These are phyloP conservation scores for Ascidia mentula DNA, from an alignment of 23 tunicate species.

Conservation along the genomic window DNA sequence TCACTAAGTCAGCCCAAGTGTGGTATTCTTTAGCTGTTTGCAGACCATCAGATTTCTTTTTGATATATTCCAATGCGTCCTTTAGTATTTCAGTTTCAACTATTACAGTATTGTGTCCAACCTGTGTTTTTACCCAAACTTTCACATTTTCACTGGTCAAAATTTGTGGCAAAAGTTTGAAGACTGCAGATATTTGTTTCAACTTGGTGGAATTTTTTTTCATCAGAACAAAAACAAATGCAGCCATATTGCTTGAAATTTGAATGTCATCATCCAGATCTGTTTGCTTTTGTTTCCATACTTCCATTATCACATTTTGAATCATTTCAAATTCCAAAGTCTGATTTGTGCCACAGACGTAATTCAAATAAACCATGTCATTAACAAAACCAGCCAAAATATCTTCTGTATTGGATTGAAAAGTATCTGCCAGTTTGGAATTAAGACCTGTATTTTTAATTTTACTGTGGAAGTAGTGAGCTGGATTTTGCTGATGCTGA, in stretches of 20 bases:
- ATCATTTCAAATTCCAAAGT: slow-evolving; percentile 6
- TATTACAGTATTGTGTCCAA: not conserved
- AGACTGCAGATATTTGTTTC: not conserved
- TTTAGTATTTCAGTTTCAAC: slow-evolving; percentile 6
- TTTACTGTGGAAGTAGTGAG: not conserved
- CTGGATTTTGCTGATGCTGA: not conserved
- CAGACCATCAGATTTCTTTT: slow-evolving; percentile 16
- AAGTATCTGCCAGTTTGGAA: not conserved
- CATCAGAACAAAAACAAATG: not conserved
- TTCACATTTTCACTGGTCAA: slow-evolving; percentile 10
- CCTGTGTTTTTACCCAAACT: slow-evolving; percentile 13
- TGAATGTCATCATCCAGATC: not conserved
- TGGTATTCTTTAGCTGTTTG: not conserved
- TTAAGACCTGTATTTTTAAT: not conserved
- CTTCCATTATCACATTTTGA: not conserved
- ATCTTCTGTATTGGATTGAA: not conserved
- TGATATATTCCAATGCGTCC: not conserved
- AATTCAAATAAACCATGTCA: slow-evolving; percentile 20
- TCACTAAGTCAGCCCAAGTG: not conserved
- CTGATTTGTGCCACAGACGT: not conserved
- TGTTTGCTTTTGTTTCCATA: not conserved
- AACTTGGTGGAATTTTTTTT: not conserved
- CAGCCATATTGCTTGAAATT: not conserved
- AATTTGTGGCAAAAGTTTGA: slow-evolving; percentile 24
- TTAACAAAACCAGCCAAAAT: not conserved